Percentiles rank a stretch among this genome's conserved stretches.
phyloP scores from a whole-genome alignment of 2,797 vertebrate genomes.

The Limosa lapponica region DNA sequence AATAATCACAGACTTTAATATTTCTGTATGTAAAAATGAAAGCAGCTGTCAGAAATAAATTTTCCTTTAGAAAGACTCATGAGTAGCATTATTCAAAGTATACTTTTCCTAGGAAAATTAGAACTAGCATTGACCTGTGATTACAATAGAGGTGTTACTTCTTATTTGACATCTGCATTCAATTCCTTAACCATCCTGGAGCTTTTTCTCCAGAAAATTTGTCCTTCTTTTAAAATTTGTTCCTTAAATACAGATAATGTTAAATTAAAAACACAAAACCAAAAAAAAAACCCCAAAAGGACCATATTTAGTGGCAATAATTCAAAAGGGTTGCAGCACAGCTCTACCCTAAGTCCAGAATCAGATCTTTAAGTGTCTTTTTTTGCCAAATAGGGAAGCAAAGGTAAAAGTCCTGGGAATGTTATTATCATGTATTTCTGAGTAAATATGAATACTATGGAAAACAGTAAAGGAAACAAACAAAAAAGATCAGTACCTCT shows the following conservation, averaged over 20 bases:
- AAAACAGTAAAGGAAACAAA: neutral
- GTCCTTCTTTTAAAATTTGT: neutral
- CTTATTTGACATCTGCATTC: neutral
- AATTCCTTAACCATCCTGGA: neutral
- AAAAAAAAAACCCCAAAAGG: too few relatives aligned
- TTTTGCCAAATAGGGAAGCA: neutral
- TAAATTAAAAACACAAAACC: neutral
- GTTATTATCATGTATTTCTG: neutral
- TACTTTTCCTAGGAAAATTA: neutral
- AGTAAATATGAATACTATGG: neutral
- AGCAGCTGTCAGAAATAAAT: conserved; percentile 11
- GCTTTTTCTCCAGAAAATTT: neutral
- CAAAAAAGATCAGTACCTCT: neutral
- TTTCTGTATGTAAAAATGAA: conserved; percentile 5
- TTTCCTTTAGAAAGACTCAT: neutral
- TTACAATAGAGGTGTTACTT: neutral
- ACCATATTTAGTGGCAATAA: too few relatives aligned
- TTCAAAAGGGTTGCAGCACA: neutral
- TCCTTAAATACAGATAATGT: neutral
- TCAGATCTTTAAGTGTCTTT: neutral
- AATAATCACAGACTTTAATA: conserved; percentile 11
- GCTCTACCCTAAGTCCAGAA: neutral
- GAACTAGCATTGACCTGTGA: neutral
- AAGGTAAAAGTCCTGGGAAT: neutral
- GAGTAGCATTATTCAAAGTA: neutral